Base-by-base conservation (phyloP, 2,888 invertebrate species). In the Teinopalpus imperialis region DNA sequence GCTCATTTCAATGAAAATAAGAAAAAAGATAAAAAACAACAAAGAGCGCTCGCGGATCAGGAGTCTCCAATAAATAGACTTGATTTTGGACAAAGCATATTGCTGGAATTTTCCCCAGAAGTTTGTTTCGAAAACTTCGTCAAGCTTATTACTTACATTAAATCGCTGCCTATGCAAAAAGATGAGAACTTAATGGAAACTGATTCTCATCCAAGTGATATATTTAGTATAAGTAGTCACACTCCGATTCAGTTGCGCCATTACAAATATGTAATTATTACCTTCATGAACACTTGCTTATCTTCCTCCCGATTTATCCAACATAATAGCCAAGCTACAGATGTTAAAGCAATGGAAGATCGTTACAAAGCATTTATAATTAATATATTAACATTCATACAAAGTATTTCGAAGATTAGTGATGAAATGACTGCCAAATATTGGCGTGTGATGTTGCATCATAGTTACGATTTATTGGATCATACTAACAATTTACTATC, bases 401-500 rank as follows among this genome's bases (percentile, higher is more conserved):
- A 94, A 55, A 85, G 81, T 9, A 90, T 93, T 6, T 91, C 92
- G 0, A 91, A 91, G 53, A 87, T 92, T 0, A 83, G 90, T 0
- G 94, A 94, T 53, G 89, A 91, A 27, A 87, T 90, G 43, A 81
- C 90, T 0, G 91, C 91, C 0, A 95, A 95, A 64, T 97, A 95
- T 69, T 97, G 96, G 96, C 94, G 93, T 63, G 93, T 94, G 0
- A 90, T 97, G 75, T 75, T 95, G 7, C 94, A 95, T 67, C 93
- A 94, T 60, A 91, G 93, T 29, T 94, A 95, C 60, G 96, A 96
- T 61, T 89, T 95, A 29, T 75, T 96, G 42, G 96, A 97, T 60
- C 93, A 94, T 69, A 92, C 95, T 1, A 95, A 95, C 61, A 93
- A 93, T 7, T 70, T 98, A 34, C 74, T 98, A 7, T 94, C 97